These are phyloP conservation scores for Drosophila neonasuta DNA, from an alignment of 2,888 invertebrate species.

Conservation along the genomic window DNA sequence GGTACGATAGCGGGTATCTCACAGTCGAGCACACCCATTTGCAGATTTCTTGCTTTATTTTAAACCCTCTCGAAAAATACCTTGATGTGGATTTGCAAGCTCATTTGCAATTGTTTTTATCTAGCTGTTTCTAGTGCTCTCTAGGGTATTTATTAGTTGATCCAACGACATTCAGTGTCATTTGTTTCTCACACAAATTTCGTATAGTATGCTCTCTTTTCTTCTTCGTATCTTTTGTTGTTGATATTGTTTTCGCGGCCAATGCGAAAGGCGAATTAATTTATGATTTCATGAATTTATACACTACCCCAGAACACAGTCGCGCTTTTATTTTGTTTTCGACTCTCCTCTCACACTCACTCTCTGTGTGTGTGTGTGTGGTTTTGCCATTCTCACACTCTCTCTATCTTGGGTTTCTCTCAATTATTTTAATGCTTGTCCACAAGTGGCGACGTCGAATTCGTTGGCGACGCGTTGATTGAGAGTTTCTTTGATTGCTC, in stretches of 20 bases:
- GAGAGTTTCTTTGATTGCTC: slow-evolving; percentile 72
- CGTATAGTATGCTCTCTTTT: background rate
- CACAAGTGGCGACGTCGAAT: slow-evolving; percentile 68
- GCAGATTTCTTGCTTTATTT: background rate
- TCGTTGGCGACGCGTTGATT: slow-evolving; percentile 70
- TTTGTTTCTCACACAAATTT: slow-evolving; percentile 10
- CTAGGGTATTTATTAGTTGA: slow-evolving; percentile 24
- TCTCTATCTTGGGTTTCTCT: slow-evolving; percentile 27
- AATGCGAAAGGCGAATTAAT: slow-evolving; percentile 64
- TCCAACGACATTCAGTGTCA: background rate
- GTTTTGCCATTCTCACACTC: slow-evolving; percentile 8
- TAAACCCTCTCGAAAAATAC: background rate
- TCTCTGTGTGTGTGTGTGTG: background rate
- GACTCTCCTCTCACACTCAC: slow-evolving; percentile 2
- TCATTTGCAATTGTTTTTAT: background rate
- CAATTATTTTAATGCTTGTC: slow-evolving; percentile 66
- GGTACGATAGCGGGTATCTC: no score
- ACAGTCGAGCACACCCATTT: no score
- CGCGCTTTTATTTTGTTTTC: slow-evolving; percentile 1
- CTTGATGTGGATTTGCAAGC: background rate
- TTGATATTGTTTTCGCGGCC: no score
- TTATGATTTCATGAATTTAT: slow-evolving; percentile 63
- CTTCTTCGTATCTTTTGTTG: slow-evolving; percentile 7
- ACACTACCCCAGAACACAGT: slow-evolving; percentile 19
- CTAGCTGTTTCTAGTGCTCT: background rate